Evolutionary conservation across 2,888 invertebrate species (phyloP), one percentile per base, ranked within the genome.

Genomic region (Hirtodrosophila alboralis): DNA sequence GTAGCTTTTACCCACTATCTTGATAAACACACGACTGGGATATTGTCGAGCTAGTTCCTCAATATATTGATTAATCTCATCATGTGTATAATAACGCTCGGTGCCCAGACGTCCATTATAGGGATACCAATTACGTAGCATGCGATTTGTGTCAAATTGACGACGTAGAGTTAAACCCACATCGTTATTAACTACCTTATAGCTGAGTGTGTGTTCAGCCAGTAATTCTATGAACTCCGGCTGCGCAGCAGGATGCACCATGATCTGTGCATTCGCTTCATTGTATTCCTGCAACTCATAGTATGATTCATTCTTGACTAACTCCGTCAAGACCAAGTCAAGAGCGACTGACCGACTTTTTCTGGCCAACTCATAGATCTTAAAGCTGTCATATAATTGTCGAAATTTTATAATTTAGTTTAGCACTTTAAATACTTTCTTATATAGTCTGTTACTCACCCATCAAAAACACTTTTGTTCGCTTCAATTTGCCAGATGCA

Each of bases 1-100:
- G 60, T 86, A 92, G 33, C 93, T 93, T 12, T 83, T 87, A 1
- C 94, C 95, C 36, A 93, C 92, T 8, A 89, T 91, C 33, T 92
- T 90, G 1, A 94, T 63, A 0, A 90, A 91, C 0, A 92, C 93
- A 0, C 92, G 77, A 7, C 91, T 71, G 0, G 93, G 92, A 74
- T 93, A 90, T 18, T 87, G 70, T 0, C 69, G 64, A 0, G 91
- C 91, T 16, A 93, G 64, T 0, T 87, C 76, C 27, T 91, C 89
- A 43, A 93, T 68, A 58, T 92, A 92, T 0, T 83, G 89, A 66
- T 92, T 90, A 13, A 94, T 92, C 92, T 89, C 89, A 2, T 34
- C 51, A 18, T 81, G 79, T 0, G 68, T 60, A 27, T 86, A 81
- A 27, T 75, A 87, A 0, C 84, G 72, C 18, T 87, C 80, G 0